Conservation (phyloP, 2,113 vertebrate genomes). For the Equus przewalskii region DNA sequence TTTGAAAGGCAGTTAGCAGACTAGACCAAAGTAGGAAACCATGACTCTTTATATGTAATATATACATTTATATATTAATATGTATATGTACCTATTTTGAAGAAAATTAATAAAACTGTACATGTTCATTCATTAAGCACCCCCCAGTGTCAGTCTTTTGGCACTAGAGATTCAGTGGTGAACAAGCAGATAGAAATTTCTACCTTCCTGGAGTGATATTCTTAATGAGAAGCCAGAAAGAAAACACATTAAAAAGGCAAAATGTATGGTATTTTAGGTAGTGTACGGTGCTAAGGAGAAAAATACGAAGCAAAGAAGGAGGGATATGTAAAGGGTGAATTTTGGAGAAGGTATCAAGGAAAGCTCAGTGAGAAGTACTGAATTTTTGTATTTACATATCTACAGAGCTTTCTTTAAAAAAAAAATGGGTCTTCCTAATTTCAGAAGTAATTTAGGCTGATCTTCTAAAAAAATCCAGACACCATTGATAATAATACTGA, state of each 20-base stretch:
- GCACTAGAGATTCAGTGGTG: neutral
- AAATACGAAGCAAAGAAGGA: neutral
- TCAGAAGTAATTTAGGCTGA: neutral
- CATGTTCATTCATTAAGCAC: neutral
- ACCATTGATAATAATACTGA: too few species aligned
- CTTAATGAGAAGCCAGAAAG: constrained; percentile 1
- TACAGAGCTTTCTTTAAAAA: neutral
- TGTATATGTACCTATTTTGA: neutral
- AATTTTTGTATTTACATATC: neutral
- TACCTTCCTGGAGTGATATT: neutral
- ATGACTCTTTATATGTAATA: neutral
- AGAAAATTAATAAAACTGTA: neutral
- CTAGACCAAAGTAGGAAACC: neutral
- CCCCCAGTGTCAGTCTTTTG: neutral
- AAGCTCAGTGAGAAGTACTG: neutral
- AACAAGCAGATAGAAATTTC: neutral
- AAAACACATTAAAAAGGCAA: neutral
- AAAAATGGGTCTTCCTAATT: neutral
- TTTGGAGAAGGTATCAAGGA: neutral
- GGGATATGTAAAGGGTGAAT: neutral
- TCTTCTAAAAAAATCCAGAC: neutral
- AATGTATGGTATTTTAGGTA: neutral
- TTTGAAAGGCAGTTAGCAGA: neutral
- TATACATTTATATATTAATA: neutral
- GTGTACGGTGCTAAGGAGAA: neutral